Evolutionary conservation across 1,140 invertebrate genomes (phyloP), one percentile per base, ranked within the genome.

Genomic region (Camponotus pennsylvanicus): DNA sequence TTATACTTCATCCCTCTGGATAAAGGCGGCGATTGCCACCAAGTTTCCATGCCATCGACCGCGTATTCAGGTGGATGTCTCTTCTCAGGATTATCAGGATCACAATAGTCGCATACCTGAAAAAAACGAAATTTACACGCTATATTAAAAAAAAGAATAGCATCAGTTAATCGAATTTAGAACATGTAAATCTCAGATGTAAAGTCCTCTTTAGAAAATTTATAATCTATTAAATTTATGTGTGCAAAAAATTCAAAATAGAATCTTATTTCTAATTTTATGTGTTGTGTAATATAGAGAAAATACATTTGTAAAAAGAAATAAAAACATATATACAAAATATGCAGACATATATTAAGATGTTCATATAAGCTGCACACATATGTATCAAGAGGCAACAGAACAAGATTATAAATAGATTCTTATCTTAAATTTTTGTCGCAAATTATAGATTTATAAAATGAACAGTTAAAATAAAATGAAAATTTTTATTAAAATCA

Each of bases 1-100:
- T 99, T 99, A 96, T 98, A 99, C 93, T 99, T 98, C 96, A 98
- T 98, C 52, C 99, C 99, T 91, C 99, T 96, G 13, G 99, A 99
- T n/a, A 99, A 95, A 3, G 99, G 99, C 1, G 99, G 99, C 94
- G 98, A 98, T 95, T 99, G 98, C 98, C 98, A 99, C 98, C 99
- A 99, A 34, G 97, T 97, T 93, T 99, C 98, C 92, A 97, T 98
- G 67, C 99, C 99, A 93, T 99, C 99, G 61, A 99, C 98, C 2
- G 99, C 99, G 95, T 97, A 97, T 92, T 98, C 97, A 0, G 98
- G 97, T 0, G 98, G 98, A 95, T 99, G 99, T 67, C 95, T 96
- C 93, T 98, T 97, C 64, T 97, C 96, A 5, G 97, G 96, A 86
- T 96, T 96, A 57, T 96, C 96, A 11, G 97, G 96, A 94, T 99